These are phyloP conservation scores for Eilema griseolum DNA, from an alignment of 2,888 invertebrate species.

Conservation along the genomic window DNA sequence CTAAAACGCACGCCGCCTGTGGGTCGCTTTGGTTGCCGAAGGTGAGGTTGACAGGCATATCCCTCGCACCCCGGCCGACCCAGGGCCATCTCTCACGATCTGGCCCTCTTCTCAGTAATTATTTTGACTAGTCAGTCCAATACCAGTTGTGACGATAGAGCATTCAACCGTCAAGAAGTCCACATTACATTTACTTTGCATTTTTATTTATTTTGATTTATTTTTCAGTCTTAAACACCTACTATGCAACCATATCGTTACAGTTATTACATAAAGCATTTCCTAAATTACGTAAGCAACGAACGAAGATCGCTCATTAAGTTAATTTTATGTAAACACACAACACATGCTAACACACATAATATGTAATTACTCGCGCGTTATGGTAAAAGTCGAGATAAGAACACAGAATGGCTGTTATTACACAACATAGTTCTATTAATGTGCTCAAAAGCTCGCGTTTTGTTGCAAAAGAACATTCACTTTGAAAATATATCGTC, in stretches of 20 bases:
- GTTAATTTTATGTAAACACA: conserved; percentile 45
- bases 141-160: neutral
- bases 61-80: no score
- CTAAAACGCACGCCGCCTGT: no score
- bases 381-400: conserved; percentile 36
- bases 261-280: conserved; percentile 35
- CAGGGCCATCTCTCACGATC: no score
- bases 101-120: no score
- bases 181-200: neutral
- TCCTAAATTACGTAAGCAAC: conserved; percentile 36
- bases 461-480: neutral
- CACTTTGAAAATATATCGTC: conserved; percentile 2
- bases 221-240: conserved; percentile 5
- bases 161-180: neutral
- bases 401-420: conserved; percentile 21
- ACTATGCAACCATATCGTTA: conserved; percentile 20
- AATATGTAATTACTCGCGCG: conserved; percentile 31
- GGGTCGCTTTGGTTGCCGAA: no score
- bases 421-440: conserved; percentile 32
- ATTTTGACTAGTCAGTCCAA: no score
- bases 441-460: neutral
- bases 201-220: neutral
- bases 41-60: no score
- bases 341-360: conserved; percentile 34
- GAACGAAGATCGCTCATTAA: conserved; percentile 35